Conservation (phyloP, 2,888 invertebrate species). For the Oxyteleia sp. region DNA sequence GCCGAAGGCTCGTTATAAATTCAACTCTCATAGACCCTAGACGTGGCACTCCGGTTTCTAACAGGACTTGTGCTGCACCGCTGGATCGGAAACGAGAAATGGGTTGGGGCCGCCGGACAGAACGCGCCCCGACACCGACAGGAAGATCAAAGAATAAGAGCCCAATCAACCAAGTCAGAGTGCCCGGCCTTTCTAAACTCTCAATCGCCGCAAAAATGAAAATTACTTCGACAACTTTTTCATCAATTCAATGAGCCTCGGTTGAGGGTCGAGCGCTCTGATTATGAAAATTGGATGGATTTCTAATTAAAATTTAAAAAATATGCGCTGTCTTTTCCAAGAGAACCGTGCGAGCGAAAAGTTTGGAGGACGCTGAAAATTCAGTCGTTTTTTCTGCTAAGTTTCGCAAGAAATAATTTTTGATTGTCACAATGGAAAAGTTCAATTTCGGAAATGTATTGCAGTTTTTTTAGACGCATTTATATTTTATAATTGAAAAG, state of each 20-base stretch:
- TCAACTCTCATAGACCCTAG: slow-evolving; percentile 79
- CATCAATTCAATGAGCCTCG: slow-evolving; percentile 28
- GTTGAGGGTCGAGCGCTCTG: slow-evolving; percentile 3
- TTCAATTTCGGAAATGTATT: no score
- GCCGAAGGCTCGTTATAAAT: slow-evolving; percentile 83
- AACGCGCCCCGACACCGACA: slow-evolving; percentile 49
- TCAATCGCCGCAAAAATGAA: slow-evolving; percentile 60
- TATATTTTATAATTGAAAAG: no score
- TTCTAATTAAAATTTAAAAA: slow-evolving; percentile 51
- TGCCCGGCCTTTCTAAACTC: slow-evolving; percentile 56
- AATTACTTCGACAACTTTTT: slow-evolving; percentile 66
- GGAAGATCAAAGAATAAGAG: slow-evolving; percentile 72
- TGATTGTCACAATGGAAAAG: no score
- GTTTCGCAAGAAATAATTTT: no score
- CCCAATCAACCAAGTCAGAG: slow-evolving; percentile 67
- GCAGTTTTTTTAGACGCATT: no score
- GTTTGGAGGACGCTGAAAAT: not conserved
- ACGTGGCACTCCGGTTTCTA: slow-evolving; percentile 72
- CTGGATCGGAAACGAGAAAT: slow-evolving; percentile 69
- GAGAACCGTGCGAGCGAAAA: not conserved
- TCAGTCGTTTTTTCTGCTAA: no score
- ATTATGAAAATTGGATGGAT: slow-evolving; percentile 42
- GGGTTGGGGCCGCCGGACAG: slow-evolving; percentile 54
- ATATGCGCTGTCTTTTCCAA: not conserved
- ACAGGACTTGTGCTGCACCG: slow-evolving; percentile 70